Conservation (phyloP, 2,888 invertebrate species). For the Campoplex nolae region DNA sequence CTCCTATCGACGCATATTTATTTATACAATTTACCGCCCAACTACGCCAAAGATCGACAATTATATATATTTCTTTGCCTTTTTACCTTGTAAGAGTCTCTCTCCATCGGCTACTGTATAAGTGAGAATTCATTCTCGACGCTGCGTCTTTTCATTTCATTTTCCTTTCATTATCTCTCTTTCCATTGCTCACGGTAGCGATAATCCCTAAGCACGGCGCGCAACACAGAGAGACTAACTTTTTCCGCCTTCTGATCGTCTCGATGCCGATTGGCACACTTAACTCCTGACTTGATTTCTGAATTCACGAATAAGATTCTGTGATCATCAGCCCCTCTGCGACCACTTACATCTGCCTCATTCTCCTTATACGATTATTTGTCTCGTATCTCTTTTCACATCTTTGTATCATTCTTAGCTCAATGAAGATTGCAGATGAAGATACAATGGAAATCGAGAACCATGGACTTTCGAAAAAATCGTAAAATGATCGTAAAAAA, state of each 20-base stretch:
- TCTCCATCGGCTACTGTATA: conserved; percentile 68
- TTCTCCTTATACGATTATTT: conserved; percentile 73
- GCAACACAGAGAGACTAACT: conserved; percentile 54
- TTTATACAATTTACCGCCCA: conserved; percentile 83
- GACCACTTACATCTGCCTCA: conserved; percentile 83
- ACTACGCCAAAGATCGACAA: conserved; percentile 80
- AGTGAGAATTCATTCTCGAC: conserved; percentile 65
- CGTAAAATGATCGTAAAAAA: no score
- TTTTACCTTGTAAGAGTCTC: conserved; percentile 45
- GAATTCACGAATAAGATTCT: conserved; percentile 47
- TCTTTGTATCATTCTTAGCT: no score
- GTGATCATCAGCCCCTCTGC: conserved; percentile 69
- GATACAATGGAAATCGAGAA: conserved; percentile 63
- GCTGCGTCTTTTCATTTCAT: conserved; percentile 33
- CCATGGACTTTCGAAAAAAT: neutral
- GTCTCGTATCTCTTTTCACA: conserved; percentile 65
- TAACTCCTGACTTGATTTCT: conserved; percentile 25
- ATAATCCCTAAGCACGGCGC: conserved; percentile 44
- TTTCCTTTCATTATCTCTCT: conserved; percentile 13
- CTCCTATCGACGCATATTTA: conserved; percentile 78
- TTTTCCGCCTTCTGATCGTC: conserved; percentile 61
- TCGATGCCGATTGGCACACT: conserved; percentile 46
- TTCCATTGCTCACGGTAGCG: conserved; percentile 10
- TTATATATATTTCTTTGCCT: conserved; percentile 83
- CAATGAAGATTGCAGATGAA: conserved; percentile 75